Conservation (phyloP, 1,140 invertebrate genomes). For the Lethrus apterus region DNA sequence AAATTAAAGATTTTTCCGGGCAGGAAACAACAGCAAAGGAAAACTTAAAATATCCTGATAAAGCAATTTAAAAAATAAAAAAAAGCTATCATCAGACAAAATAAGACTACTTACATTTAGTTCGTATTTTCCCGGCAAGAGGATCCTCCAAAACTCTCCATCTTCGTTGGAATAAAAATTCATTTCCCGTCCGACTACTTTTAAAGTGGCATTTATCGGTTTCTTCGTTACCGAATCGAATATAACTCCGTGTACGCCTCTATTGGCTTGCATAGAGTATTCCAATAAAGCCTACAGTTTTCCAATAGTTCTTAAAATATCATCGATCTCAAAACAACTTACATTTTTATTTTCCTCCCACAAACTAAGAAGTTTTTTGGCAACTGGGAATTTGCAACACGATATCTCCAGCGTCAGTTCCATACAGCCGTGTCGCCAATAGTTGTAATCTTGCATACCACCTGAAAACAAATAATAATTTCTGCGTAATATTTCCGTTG, state of each 20-base stretch:
- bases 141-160: conserved; percentile 38
- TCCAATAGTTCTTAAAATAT: neutral
- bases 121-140: conserved; percentile 35
- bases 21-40: too few species aligned
- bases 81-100: too few species aligned
- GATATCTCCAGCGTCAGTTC: conserved; percentile 61
- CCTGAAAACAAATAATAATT: conserved; percentile 23
- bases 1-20: too few species aligned
- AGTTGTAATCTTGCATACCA: conserved; percentile 64
- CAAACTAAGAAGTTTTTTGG: conserved; percentile 43
- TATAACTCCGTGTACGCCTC: conserved; percentile 45
- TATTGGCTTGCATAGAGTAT: conserved; percentile 35
- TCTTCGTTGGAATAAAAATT: conserved; percentile 25
- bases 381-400: conserved; percentile 54
- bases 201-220: conserved; percentile 40
- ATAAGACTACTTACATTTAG: conserved; percentile 26
- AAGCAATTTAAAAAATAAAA: too few species aligned
- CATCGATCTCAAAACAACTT: conserved; percentile 10
- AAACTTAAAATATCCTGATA: too few species aligned
- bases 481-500: neutral
- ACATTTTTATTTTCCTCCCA: conserved; percentile 55
- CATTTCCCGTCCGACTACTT: conserved; percentile 42
- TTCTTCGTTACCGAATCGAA: conserved; percentile 35
- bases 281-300: conserved; percentile 37
- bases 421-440: conserved; percentile 56